Evolutionary conservation across 2,797 vertebrate species (phyloP).

Genomic region (Spatula versicolor): DNA sequence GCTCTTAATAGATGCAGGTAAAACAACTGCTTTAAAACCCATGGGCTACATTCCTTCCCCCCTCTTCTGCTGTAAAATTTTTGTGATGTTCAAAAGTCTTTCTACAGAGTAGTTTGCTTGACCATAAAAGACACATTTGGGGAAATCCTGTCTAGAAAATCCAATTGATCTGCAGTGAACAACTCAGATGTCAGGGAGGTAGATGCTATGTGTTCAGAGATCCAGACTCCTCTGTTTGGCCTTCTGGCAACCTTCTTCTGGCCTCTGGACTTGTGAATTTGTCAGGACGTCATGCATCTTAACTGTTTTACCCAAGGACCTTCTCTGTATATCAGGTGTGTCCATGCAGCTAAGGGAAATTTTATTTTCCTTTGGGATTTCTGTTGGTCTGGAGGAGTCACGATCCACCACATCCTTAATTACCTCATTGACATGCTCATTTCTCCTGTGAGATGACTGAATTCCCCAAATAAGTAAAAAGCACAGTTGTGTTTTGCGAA

Average conservation of each 20-base stretch:
- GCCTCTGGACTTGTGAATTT: neutral
- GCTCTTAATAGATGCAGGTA: neutral
- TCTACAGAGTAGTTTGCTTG: neutral
- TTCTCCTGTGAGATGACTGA: neutral
- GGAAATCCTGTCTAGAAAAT: neutral
- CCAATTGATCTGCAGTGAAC: neutral
- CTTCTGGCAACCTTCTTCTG: neutral
- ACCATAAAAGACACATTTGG: neutral
- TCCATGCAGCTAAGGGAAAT: neutral
- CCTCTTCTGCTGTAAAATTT: neutral
- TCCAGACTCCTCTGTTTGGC: neutral
- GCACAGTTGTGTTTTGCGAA: neutral
- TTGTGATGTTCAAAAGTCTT: neutral
- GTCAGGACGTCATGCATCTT: neutral
- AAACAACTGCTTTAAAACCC: neutral
- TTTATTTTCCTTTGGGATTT: neutral
- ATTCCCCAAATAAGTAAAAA: neutral
- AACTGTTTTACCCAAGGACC: neutral
- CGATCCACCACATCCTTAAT: neutral
- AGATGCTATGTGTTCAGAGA: neutral
- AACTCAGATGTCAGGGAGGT: neutral
- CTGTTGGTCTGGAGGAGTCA: neutral
- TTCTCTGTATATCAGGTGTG: neutral
- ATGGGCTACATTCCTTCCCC: neutral
- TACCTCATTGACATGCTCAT: neutral